Evolutionary conservation across 2,888 invertebrate genomes (phyloP).

Genomic region (Erebia ligea): DNA sequence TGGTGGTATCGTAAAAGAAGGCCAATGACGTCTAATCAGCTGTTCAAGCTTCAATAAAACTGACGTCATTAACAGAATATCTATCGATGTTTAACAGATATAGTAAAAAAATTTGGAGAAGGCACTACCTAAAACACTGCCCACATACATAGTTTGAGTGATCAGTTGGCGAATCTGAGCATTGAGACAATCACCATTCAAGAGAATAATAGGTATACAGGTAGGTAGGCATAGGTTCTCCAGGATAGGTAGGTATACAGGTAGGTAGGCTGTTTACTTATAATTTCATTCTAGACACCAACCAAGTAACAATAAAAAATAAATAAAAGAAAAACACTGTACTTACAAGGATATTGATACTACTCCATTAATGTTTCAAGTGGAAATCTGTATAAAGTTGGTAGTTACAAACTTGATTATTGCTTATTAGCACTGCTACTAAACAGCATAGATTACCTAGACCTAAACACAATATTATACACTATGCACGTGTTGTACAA

Average conservation of each 20-base stretch:
- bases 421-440: background rate
- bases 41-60: conserved; percentile 50
- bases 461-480: conserved; percentile 30
- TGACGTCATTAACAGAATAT: conserved; percentile 28
- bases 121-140: too few species aligned
- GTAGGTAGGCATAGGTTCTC: too few species aligned
- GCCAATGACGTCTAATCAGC: conserved; percentile 61
- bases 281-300: background rate
- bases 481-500: conserved; percentile 63
- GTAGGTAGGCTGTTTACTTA: too few species aligned
- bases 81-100: background rate
- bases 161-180: too few species aligned
- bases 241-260: too few species aligned
- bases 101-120: background rate
- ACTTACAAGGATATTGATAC: background rate
- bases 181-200: too few species aligned
- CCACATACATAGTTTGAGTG: too few species aligned
- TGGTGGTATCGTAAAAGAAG: conserved; percentile 66
- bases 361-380: background rate
- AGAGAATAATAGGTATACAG: too few species aligned
- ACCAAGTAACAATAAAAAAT: background rate
- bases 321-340: background rate
- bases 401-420: background rate
- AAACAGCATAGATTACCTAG: background rate
- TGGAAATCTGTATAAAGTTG: background rate